Evolutionary conservation across 2,113 vertebrate genomes (phyloP).

Genomic region (Polypterus bichir): DNA sequence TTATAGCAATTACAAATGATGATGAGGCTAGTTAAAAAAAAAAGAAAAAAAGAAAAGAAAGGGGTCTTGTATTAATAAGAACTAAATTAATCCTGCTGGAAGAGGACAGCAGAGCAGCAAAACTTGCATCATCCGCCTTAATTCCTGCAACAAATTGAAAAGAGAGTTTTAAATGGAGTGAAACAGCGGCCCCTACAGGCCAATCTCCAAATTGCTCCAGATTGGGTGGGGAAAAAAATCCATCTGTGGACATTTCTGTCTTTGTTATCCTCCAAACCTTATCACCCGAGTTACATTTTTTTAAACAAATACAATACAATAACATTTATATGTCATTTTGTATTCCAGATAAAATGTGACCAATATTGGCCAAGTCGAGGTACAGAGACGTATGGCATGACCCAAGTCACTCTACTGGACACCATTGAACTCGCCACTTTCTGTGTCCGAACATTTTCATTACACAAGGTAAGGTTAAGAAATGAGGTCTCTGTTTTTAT

Average conservation of each 20-base stretch:
- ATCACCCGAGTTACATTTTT: neutral
- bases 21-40: no score
- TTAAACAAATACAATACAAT: neutral
- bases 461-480: constrained; percentile 74
- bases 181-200: neutral
- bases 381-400: constrained; percentile 90
- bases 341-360: constrained; percentile 82
- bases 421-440: constrained; percentile 94
- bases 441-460: constrained; percentile 86
- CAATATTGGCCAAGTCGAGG: constrained; percentile 94
- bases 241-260: neutral
- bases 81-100: neutral
- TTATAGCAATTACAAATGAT: no score
- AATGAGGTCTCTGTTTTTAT: neutral
- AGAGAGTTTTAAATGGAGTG: neutral
- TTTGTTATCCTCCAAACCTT: no score
- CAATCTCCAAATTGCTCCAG: neutral
- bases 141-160: neutral
- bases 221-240: neutral
- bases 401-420: constrained; percentile 86
- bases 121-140: neutral
- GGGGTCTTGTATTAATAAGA: no score
- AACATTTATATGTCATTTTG: neutral
- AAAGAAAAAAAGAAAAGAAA: no score
- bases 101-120: neutral